Evolutionary conservation across 92 coral and sea anemone species (phyloP), one percentile per base, ranked within the genome.

Genomic region (Porites rus): DNA sequence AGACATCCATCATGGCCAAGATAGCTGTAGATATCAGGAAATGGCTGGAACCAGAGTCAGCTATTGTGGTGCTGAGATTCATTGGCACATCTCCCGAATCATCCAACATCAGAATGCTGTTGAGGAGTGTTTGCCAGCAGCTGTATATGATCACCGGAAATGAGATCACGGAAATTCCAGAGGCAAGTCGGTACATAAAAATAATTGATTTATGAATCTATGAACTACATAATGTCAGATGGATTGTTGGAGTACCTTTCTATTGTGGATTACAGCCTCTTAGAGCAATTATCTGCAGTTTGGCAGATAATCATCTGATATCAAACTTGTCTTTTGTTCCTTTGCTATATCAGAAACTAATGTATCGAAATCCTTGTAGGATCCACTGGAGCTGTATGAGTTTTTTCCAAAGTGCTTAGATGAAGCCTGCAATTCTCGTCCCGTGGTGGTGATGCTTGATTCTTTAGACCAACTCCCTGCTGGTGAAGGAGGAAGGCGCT

Each of bases 1-100:
- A 97, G 86, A 97, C 99, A 20, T 97, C 99, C 1, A 85, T 97
- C 1, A 93, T 97, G 96, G 98, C 99, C 69, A 97, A 93, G 84
- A 81, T 92, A 54, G 91, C 92, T 1, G 88, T 81, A 21, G 90
- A 84, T 75, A 83, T 92, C 65, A 79, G 74, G 52, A 80, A 79
- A 16, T 90, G 94, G 94, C 74, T 86, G 28, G 85, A 80, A 7
- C 86, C 87, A n/a, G 90, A 89, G 9, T 70, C 92, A 19, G 82
- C 93, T 51, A 91, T 87, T 20, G 96, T 97, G 69, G 92, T 97
- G 62, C 51, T 92, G 73, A 84, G 99, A 61, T 97, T 95, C 66
- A 90, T 97, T 77, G 98, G 99, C 13, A 97, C 98, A 17, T 88
- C 99, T 25, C 98, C 98, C 7, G 92, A 93, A 79, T 95, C 99